Conservation (phyloP, 2,888 invertebrate genomes). For the Ectropis crepuscularia region DNA sequence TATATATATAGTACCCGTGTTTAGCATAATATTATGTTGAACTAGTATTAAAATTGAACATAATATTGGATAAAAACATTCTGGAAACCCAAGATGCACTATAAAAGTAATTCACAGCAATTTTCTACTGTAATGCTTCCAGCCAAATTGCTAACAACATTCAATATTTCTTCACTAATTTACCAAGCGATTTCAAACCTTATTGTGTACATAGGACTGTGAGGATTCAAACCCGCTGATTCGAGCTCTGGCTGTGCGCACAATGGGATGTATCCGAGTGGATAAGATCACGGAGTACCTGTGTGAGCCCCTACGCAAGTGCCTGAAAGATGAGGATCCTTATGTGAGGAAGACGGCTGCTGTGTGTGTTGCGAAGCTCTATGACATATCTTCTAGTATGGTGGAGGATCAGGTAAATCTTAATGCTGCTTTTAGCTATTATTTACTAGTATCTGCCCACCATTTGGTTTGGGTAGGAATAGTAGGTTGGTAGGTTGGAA, state of each 20-base stretch:
- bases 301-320: slow-evolving; percentile 98
- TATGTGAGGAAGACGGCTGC: slow-evolving; percentile 99
- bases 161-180: slow-evolving; percentile 19
- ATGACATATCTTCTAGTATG: slow-evolving; percentile 95
- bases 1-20: no score
- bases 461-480: not conserved
- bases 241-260: slow-evolving; percentile 98
- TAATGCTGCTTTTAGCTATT: no score
- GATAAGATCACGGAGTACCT: slow-evolving; percentile 99
- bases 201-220: slow-evolving; percentile 90
- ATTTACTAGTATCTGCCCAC: not conserved
- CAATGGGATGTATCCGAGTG: slow-evolving; percentile 99
- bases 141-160: slow-evolving; percentile 64
- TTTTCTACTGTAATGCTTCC: slow-evolving; percentile 27
- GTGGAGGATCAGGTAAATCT: slow-evolving; percentile 80
- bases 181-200: slow-evolving; percentile 14
- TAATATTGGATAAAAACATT: not conserved
- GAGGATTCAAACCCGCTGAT: slow-evolving; percentile 99
- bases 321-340: slow-evolving; percentile 97
- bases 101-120: not conserved
- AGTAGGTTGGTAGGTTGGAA: no score
- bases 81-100: not conserved
- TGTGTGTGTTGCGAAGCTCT: slow-evolving; percentile 99
- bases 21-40: no score
- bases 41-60: no score